Percentiles rank a stretch among this genome's conserved stretches.
phyloP scores from a whole-genome alignment of 1,140 invertebrate species.

The Phortica variegata region DNA sequence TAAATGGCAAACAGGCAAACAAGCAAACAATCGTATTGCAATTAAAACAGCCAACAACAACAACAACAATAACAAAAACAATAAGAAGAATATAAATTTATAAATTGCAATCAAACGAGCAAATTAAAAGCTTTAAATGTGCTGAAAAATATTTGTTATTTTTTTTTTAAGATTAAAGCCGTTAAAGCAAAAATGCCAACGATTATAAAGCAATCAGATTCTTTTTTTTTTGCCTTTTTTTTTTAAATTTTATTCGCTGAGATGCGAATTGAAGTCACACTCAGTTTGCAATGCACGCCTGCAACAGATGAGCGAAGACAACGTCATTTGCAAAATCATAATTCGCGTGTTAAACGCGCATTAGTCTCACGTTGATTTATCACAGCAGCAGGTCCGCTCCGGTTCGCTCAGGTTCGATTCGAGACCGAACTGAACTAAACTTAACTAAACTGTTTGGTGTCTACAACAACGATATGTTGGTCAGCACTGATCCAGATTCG shows the following conservation, averaged over 20 bases:
- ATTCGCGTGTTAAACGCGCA: conserved; percentile 54
- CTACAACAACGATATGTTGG: too few species aligned
- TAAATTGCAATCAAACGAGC: conserved; percentile 49
- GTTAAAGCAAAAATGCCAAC: conserved; percentile 16
- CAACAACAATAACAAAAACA: too few species aligned
- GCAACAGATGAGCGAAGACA: too few species aligned
- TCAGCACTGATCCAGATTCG: too few species aligned
- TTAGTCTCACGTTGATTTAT: conserved; percentile 56
- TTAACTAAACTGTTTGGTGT: too few species aligned
- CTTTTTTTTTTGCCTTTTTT: neutral
- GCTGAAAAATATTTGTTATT: neutral
- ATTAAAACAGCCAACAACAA: conserved; percentile 13
- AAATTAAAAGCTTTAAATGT: conserved; percentile 11
- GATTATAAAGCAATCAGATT: conserved; percentile 51
- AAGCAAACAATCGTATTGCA: conserved; percentile 20
- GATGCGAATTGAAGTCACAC: conserved; percentile 11
- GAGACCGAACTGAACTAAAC: too few species aligned
- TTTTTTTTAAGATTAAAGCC: too few species aligned
- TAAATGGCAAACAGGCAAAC: conserved; percentile 4
- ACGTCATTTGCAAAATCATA: conserved; percentile 55
- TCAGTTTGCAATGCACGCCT: too few species aligned
- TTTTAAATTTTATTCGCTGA: neutral
- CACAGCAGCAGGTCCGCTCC: too few species aligned
- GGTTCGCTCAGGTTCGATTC: too few species aligned
- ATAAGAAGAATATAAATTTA: conserved; percentile 16